Percentiles rank a stretch among this genome's conserved stretches.
phyloP scores from a whole-genome alignment of 1,140 invertebrate genomes.

The Pogonus chalceus region DNA sequence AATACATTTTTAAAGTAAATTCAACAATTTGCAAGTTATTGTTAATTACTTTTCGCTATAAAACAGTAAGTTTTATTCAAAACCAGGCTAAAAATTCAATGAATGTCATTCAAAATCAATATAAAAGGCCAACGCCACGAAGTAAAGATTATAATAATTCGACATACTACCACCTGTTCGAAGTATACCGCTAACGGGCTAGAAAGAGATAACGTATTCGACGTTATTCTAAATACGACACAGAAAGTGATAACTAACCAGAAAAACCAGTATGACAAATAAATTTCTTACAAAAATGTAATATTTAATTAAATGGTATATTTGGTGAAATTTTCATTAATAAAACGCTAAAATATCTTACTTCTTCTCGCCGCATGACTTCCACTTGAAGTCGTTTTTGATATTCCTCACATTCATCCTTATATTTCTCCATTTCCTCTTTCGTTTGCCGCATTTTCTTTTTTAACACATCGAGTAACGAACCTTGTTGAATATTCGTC shows the following conservation, averaged over 20 bases:
- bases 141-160: background rate
- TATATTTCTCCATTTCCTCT: constrained; percentile 95
- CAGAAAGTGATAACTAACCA: too few relatives aligned
- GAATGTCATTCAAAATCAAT: background rate
- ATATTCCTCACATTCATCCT: constrained; percentile 89
- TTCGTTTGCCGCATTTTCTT: constrained; percentile 98
- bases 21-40: background rate
- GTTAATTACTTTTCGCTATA: background rate
- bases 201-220: background rate
- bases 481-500: constrained; percentile 74
- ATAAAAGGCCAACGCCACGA: background rate
- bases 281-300: too few relatives aligned
- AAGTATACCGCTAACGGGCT: background rate
- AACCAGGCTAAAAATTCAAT: too few relatives aligned
- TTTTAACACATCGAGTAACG: constrained; percentile 90
- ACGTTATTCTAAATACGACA: background rate
- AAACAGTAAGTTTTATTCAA: background rate
- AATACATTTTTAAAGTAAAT: background rate
- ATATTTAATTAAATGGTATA: too few relatives aligned
- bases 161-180: constrained; percentile 3
- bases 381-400: constrained; percentile 83
- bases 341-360: too few relatives aligned
- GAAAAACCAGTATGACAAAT: too few relatives aligned
- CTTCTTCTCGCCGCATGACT: constrained; percentile 87
- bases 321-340: too few relatives aligned